These are phyloP conservation scores for Rhinolophus sinicus DNA, from an alignment of 2,113 vertebrate genomes.

Conservation along the genomic window DNA sequence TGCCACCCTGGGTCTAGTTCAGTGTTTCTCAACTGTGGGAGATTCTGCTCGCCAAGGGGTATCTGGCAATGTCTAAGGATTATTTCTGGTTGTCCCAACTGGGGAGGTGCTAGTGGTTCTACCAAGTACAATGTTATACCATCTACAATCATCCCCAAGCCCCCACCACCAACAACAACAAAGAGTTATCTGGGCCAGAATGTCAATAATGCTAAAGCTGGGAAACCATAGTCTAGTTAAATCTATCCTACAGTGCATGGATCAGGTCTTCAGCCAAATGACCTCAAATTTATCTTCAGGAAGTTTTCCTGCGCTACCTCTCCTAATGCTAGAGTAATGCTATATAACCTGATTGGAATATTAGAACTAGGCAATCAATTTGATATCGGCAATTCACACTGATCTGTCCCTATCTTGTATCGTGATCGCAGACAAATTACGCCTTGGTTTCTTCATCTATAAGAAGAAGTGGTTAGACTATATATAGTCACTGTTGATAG, in stretches of 20 bases:
- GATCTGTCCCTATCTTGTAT: neutral
- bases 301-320: neutral
- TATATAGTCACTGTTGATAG: neutral
- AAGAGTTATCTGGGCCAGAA: neutral
- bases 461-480: neutral
- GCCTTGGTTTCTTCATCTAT: neutral
- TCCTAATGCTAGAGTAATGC: neutral
- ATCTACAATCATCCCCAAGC: neutral
- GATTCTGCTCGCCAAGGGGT: neutral
- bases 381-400: neutral
- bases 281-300: neutral
- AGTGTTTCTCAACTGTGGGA: neutral
- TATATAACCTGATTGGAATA: neutral
- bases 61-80: neutral
- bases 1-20: neutral
- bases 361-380: neutral
- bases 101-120: neutral
- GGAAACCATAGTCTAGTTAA: neutral
- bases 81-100: neutral
- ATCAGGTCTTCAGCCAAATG: neutral
- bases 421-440: neutral
- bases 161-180: neutral
- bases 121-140: neutral
- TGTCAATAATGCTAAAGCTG: neutral
- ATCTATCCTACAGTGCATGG: neutral